phyloP scores from a whole-genome alignment of 2,797 vertebrate genomes.

The Thamnophis elegans region DNA sequence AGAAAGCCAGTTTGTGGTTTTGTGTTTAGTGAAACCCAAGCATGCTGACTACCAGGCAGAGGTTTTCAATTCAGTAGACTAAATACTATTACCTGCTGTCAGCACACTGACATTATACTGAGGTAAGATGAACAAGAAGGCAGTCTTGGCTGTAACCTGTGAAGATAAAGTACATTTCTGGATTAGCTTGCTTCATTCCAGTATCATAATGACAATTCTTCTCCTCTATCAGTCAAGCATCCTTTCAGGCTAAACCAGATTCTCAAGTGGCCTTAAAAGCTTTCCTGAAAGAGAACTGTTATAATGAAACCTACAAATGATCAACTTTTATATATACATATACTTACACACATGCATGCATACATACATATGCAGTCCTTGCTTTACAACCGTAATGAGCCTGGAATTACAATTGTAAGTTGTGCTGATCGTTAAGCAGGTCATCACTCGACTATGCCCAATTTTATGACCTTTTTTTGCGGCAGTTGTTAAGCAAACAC shows the following conservation, averaged over 20 bases:
- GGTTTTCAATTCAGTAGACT: neutral
- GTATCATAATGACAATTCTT: neutral
- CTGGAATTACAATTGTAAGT: too few relatives aligned
- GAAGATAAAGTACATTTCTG: neutral
- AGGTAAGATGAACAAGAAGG: slow-evolving; percentile 97
- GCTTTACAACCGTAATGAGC: too few relatives aligned
- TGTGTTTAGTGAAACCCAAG: neutral
- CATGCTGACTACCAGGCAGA: neutral
- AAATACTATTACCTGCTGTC: slow-evolving; percentile 79
- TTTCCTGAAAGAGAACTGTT: neutral
- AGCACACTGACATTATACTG: slow-evolving; percentile 91
- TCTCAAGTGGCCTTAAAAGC: neutral
- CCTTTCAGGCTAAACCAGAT: neutral
- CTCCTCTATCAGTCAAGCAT: neutral
- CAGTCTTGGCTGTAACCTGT: slow-evolving; percentile 94
- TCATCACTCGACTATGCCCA: too few relatives aligned
- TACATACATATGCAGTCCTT: too few relatives aligned
- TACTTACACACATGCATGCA: too few relatives aligned
- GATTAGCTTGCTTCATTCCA: neutral
- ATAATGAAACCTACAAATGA: neutral
- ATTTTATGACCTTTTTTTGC: too few relatives aligned
- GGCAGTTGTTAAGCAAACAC: too few relatives aligned
- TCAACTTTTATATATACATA: neutral
- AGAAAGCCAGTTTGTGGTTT: neutral
- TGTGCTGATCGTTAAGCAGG: too few relatives aligned